Conservation (phyloP, 2,888 invertebrate genomes). For the Hanleya hanleyi region DNA sequence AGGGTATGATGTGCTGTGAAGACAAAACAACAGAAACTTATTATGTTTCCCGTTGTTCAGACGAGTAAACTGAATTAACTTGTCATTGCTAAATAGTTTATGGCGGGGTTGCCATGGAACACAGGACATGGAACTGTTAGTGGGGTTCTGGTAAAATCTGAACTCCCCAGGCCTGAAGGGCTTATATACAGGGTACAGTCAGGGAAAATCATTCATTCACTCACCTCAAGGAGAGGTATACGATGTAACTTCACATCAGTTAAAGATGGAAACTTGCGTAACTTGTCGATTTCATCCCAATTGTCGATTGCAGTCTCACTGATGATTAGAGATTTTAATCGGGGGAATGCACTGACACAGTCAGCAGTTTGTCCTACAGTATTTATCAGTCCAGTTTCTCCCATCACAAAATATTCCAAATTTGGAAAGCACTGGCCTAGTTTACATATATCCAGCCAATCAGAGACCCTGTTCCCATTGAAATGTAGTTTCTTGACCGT, state of each 20-base stretch:
- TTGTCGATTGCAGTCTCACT: constrained; percentile 87
- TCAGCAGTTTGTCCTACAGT: constrained; percentile 33
- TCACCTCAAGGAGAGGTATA: constrained; percentile 78
- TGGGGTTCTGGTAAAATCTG: no score
- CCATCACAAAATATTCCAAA: constrained; percentile 86
- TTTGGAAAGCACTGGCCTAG: constrained; percentile 90
- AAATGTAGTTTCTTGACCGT: constrained; percentile 85
- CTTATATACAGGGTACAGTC: no score
- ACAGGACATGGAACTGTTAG: no score
- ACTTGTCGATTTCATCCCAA: constrained; percentile 92
- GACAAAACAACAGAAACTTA: no score
- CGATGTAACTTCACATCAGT: constrained; percentile 89
- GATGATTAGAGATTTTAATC: constrained; percentile 79
- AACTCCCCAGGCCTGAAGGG: no score
- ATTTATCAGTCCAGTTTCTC: constrained; percentile 62
- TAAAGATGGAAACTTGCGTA: constrained; percentile 87
- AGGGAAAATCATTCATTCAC: neutral
- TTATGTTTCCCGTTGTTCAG: no score
- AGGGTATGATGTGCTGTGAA: no score
- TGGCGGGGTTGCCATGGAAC: no score
- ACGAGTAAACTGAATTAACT: no score
- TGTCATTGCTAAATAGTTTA: no score
- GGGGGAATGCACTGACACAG: constrained; percentile 75
- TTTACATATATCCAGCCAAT: constrained; percentile 88
- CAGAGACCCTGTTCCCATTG: constrained; percentile 88